Evolutionary conservation across 2,888 invertebrate species (phyloP).

Genomic region (Amorpha juglandis): DNA sequence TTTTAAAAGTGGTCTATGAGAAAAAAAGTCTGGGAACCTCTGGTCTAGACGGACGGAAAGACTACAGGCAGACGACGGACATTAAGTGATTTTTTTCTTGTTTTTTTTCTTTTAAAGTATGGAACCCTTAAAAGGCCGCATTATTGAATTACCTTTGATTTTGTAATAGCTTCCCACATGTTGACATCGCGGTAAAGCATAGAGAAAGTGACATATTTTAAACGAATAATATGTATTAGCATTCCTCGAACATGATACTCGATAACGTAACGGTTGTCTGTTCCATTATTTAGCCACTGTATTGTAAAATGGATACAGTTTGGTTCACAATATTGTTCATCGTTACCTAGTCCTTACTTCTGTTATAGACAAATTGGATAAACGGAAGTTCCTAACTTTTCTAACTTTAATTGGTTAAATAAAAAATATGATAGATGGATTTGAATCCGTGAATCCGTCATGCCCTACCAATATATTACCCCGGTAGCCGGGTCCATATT

Average conservation of each 20-base stretch:
- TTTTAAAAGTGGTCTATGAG: no score
- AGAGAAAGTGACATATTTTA: constrained; percentile 26
- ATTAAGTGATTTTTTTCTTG: no score
- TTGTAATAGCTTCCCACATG: constrained; percentile 22
- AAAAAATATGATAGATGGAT: not conserved
- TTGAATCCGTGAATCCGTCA: no score
- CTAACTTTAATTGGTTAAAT: constrained; percentile 11
- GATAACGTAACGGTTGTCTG: constrained; percentile 51
- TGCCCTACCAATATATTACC: no score
- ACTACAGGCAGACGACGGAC: no score
- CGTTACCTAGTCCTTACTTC: not conserved
- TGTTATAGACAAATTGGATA: constrained; percentile 1
- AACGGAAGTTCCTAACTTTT: constrained; percentile 2
- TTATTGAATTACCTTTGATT: constrained; percentile 15
- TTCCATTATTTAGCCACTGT: constrained; percentile 40
- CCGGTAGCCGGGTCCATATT: no score
- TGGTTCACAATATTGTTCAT: constrained; percentile 25
- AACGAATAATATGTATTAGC: constrained; percentile 44
- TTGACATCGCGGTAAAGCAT: constrained; percentile 7
- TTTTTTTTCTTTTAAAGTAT: no score
- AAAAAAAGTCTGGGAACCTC: no score
- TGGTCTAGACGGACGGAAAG: no score
- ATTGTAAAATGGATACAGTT: constrained; percentile 32
- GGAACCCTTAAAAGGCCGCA: not conserved
- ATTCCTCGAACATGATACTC: constrained; percentile 47